Percentiles rank a stretch among this genome's conserved stretches.
phyloP scores from a whole-genome alignment of 2,797 vertebrate genomes.

The Pantherophis vulpinus region DNA sequence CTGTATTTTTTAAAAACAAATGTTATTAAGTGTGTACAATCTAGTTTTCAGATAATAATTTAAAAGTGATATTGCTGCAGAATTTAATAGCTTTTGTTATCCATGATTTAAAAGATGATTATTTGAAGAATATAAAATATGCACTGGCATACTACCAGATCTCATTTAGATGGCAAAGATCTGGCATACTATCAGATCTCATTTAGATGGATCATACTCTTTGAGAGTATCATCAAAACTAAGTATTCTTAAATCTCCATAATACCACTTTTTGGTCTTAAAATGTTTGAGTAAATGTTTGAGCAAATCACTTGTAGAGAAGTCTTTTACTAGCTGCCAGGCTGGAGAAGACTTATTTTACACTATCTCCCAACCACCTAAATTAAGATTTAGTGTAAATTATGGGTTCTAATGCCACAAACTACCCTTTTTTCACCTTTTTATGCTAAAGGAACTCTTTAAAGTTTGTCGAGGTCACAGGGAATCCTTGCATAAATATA shows the following conservation, averaged over 20 bases:
- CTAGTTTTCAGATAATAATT: slow-evolving; percentile 35
- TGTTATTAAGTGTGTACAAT: slow-evolving; percentile 3
- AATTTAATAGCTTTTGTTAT: slow-evolving; percentile 19
- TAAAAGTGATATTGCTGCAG: slow-evolving; percentile 34
- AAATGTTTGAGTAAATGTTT: background rate
- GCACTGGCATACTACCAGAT: slow-evolving; percentile 8
- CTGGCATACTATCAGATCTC: slow-evolving; percentile 3
- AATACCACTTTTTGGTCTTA: background rate
- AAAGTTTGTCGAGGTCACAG: background rate
- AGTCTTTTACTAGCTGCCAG: background rate
- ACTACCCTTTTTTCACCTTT: background rate
- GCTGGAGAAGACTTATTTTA: background rate
- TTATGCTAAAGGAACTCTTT: background rate
- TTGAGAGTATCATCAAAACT: background rate
- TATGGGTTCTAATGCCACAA: background rate
- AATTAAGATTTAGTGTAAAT: background rate
- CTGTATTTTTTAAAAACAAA: background rate
- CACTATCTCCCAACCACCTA: background rate
- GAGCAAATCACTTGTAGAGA: background rate
- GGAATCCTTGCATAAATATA: background rate
- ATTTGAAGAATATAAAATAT: slow-evolving; percentile 25
- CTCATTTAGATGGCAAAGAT: background rate
- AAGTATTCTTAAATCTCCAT: background rate
- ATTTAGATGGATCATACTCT: background rate
- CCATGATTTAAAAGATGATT: slow-evolving; percentile 21